Evolutionary conservation across 1,140 invertebrate genomes (phyloP).

Genomic region (Drosophila willistoni): DNA sequence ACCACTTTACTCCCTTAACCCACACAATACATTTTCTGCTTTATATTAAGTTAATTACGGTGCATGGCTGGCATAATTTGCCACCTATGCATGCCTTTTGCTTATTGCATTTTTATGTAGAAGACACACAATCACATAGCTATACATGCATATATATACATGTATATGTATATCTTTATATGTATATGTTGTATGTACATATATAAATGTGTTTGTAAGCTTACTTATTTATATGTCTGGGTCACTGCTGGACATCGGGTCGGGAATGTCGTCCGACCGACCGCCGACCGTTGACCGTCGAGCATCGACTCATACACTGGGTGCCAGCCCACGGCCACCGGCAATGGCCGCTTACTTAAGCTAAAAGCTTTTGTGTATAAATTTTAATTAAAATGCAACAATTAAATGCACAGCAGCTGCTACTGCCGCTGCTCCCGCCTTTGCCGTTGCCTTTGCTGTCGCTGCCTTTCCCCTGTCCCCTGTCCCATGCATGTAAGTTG

Average conservation of each 20-base stretch:
- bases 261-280: no score
- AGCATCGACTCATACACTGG: background rate
- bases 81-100: conserved; percentile 60
- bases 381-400: conserved; percentile 70
- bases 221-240: conserved; percentile 31
- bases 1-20: no score
- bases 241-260: conserved; percentile 22
- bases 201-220: conserved; percentile 27
- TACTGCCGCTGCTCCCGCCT: background rate
- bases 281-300: background rate
- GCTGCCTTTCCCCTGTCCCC: conserved; percentile 24
- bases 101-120: conserved; percentile 55
- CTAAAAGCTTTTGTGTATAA: conserved; percentile 81
- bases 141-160: conserved; percentile 3
- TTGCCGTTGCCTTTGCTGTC: background rate
- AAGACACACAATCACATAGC: conserved; percentile 17
- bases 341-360: conserved; percentile 72
- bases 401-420: conserved; percentile 54
- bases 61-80: conserved; percentile 58
- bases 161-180: no score
- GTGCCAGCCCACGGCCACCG: conserved; percentile 14
- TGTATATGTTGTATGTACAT: no score
- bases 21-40: conserved; percentile 14
- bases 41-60: conserved; percentile 67
- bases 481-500: conserved; percentile 57